Base-by-base conservation (phyloP, 1,140 invertebrate genomes). In the Venturia canescens region DNA sequence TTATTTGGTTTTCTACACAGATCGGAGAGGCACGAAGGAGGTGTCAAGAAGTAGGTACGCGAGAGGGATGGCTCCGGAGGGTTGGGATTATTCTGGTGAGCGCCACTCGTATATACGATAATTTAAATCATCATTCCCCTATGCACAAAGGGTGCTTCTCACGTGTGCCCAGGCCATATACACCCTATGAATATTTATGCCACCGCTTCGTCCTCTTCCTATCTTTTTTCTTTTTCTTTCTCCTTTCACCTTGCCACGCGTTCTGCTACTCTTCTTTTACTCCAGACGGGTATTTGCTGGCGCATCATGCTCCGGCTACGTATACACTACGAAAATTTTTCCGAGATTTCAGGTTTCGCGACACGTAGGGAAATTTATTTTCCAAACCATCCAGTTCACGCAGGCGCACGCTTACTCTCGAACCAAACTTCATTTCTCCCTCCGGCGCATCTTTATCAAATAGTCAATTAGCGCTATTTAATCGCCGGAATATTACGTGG, bases 61-160 rank as follows among this genome's bases (percentile, higher is more conserved):
- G 50, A 53, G 50, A 53, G n/a, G 50, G n/a, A 53, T 18, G 18
- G 16, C n/a, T 53, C 11, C 1, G n/a, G 50, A 69, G 66, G 15
- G 66, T 63, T 26, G 27, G 27, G 15, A 29, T 27, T 18, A 31
- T 26, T 16, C 71, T 31, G 72, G 9, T 27, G 53, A 34, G 23
- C 72, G 18, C 4, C 29, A 18, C 53, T 76, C 72, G 53, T 63
- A 76, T 63, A 76, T 76, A 60, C 72, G 72, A 57, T 63, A 76
- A 76, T 76, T 76, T 76, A 76, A 76, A 76, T 60, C 72, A 60
- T 76, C 72, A 69, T 69, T 38, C 72, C 72, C 21, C 72, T 63
- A 63, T 76, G 72, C 72, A 76, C 72, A 76, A 76, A 76, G 72
- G 72, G 72, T 76, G 53, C 72, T 76, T 76, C 72, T 76, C 72